Base-by-base conservation (phyloP, 2,888 invertebrate genomes). In the Xestia c-nigrum region DNA sequence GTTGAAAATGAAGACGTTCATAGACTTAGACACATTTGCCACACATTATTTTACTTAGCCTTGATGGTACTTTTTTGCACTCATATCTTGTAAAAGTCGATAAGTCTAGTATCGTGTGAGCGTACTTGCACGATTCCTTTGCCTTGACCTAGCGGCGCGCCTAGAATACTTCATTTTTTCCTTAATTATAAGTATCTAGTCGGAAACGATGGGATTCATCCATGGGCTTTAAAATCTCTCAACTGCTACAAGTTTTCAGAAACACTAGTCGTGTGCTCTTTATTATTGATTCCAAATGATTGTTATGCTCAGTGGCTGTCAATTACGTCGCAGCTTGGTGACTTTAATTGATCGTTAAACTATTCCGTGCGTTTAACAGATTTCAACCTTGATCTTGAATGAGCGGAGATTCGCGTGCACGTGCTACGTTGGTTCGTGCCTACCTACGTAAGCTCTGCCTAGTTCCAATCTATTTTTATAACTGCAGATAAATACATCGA, bases 381-480 rank as follows among this genome's bases (percentile, higher is more conserved):
- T 85, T 75, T 66, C 84, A 87, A 85, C 89, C 89, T 86, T 90
- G 90, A 89, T 90, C 88, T 89, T 89, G 87, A 89, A 89, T 86
- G 89, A 85, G 74, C 80, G 81, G 82, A 84, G 85, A 84, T 84
- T 86, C 82, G 80, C 76, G 77, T 64, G 74, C 82, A 79, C 76
- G 77, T 64, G 74, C 64, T 79, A 80, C 84, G 76, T 82, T 63
- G 69, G 85, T 72, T 72, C 74, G 38, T 87, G 76, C 77, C 87
- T 85, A 86, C 86, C 85, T 80, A 83, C 86, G 86, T 80, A 83
- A 85, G 77, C 88, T 82, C 75, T 75, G 74, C 81, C 83, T 85
- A 85, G 74, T 86, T 76, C 69, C 74, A 77, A 52, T 81, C 87
- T 88, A 88, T 89, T 86, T 89, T 75, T 85, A 83, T 80, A 83